Evolutionary conservation across 2,797 vertebrate species (phyloP).

Genomic region (Acridotheres tristis): DNA sequence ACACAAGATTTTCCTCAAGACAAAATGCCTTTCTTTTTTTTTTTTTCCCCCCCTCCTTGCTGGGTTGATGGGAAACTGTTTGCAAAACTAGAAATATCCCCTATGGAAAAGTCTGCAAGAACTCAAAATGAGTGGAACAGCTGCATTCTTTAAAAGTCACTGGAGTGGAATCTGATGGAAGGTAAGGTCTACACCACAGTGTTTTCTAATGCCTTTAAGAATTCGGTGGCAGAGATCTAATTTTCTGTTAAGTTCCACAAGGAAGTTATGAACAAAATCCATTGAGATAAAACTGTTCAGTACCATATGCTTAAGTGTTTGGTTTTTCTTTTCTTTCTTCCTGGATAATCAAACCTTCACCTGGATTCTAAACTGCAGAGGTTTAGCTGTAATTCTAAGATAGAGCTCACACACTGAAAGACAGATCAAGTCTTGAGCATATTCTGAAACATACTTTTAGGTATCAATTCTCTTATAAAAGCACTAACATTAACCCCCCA

Average conservation of each 20-base stretch:
- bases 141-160: conserved; percentile 51
- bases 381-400: conserved; percentile 34
- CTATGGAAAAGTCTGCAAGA: conserved; percentile 41
- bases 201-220: conserved; percentile 39
- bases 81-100: conserved; percentile 31
- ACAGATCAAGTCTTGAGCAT: background rate
- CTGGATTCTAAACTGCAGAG: background rate
- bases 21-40: background rate
- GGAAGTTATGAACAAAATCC: conserved; percentile 26
- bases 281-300: conserved; percentile 13
- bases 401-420: background rate
- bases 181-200: background rate
- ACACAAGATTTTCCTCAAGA: background rate
- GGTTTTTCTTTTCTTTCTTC: background rate
- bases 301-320: background rate
- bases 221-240: conserved; percentile 40
- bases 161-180: conserved; percentile 53
- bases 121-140: conserved; percentile 1
- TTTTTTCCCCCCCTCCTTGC: rapidly evolving
- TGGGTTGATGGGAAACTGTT: conserved; percentile 14
- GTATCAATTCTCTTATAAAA: background rate
- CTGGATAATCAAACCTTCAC: conserved; percentile 19
- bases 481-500: background rate
- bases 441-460: background rate
- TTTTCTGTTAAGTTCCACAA: conserved; percentile 65